phyloP scores from a whole-genome alignment of 2,797 vertebrate genomes.

The Lycodopsis pacificus region DNA sequence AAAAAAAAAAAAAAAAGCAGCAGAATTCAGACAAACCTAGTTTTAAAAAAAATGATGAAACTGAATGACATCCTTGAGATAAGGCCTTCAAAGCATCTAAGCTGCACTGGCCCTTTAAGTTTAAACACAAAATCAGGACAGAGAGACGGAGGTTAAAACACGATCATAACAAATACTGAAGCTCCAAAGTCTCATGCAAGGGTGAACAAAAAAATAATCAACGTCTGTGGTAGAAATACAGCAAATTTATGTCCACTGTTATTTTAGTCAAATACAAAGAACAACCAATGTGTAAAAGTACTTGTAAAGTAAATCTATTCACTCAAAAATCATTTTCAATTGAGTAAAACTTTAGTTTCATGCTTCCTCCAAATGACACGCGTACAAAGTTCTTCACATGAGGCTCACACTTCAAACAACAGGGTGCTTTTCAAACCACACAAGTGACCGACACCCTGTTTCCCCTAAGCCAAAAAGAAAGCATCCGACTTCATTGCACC shows the following conservation, averaged over 20 bases:
- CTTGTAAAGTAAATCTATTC: slow-evolving; percentile 1
- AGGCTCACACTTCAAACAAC: slow-evolving; percentile 33
- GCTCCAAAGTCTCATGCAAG: slow-evolving; percentile 55
- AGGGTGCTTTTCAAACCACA: slow-evolving; percentile 35
- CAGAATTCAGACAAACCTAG: slow-evolving; percentile 44
- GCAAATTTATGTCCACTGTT: background rate
- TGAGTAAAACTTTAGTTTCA: background rate
- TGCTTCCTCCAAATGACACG: slow-evolving; percentile 10
- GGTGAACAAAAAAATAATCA: slow-evolving; percentile 26
- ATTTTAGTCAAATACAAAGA: background rate
- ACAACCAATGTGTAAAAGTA: background rate
- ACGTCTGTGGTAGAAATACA: background rate
- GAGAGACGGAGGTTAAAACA: slow-evolving; percentile 58
- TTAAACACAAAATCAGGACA: slow-evolving; percentile 55
- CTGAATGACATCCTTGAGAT: slow-evolving; percentile 66
- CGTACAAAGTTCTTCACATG: slow-evolving; percentile 28
- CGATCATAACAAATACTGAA: slow-evolving; percentile 59
- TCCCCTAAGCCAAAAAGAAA: slow-evolving; percentile 48
- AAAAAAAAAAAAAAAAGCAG: background rate
- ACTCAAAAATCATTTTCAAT: background rate
- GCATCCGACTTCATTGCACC: slow-evolving; percentile 79
- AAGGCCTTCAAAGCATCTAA: slow-evolving; percentile 48
- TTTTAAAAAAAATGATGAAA: slow-evolving; percentile 36
- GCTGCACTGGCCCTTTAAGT: slow-evolving; percentile 64
- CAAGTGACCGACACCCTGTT: slow-evolving; percentile 62